phyloP scores from a whole-genome alignment of 2,797 vertebrate genomes.

The Chelmon rostratus region DNA sequence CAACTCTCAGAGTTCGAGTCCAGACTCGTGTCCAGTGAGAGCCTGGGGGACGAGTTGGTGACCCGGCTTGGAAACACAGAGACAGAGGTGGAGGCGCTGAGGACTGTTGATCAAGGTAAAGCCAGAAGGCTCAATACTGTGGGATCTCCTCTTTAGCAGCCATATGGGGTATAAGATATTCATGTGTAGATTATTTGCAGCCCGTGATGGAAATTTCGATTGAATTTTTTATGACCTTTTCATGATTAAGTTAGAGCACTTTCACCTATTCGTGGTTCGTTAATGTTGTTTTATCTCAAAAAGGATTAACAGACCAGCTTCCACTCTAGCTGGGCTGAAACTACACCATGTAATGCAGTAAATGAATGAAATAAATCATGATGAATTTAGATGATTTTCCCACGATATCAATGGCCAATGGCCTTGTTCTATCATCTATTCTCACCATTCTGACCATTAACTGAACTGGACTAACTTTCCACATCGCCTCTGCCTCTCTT shows the following conservation, averaged over 20 bases:
- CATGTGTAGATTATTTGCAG: neutral
- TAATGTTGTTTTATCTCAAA: conserved; percentile 2
- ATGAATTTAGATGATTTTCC: neutral
- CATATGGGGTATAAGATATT: conserved; percentile 2
- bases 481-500: neutral
- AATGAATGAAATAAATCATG: neutral
- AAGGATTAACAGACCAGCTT: neutral
- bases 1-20: neutral
- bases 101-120: conserved; percentile 31
- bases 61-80: conserved; percentile 1
- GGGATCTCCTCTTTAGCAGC: neutral
- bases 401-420: no score
- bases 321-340: neutral
- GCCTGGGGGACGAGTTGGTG: neutral
- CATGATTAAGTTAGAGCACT: neutral
- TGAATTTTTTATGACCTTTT: conserved; percentile 19
- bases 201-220: neutral
- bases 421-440: no score
- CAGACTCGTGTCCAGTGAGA: conserved; percentile 27
- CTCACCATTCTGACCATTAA: neutral
- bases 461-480: neutral
- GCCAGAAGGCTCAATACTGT: neutral
- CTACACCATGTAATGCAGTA: neutral
- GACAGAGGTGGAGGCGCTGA: conserved; percentile 7
- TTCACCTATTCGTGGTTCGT: neutral